Base-by-base conservation (phyloP, 2,797 vertebrate species). In the Alosa sapidissima region DNA sequence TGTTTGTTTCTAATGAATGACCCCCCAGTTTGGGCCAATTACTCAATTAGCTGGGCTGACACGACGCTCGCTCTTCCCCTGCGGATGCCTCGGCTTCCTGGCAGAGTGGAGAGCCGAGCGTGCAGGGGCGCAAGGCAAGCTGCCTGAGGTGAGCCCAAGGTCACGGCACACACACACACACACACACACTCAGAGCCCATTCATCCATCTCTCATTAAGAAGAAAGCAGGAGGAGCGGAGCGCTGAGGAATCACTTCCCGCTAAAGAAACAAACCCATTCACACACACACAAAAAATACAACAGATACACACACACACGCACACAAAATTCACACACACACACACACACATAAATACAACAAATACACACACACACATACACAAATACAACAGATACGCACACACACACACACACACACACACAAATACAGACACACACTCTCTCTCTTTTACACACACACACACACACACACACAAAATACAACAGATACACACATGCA, bases 31-130 rank as follows among this genome's bases (percentile, higher is more conserved):
- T 83, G 0, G 84, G 86, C 88, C 86, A 87, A 83, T 88, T 88
- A 88, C 88, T 88, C 88, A 85, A 88, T 88, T 87, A 88, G 84
- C 81, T 84, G 68, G 84, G 65, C 84, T 87, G 88, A 85, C 88
- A 88, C 81, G 87, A 48, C 85, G 72, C 83, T 83, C 45, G 68
- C 84, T 78, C 83, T 84, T 72, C 78, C 78, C 78, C 81, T 51
- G 82, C 52, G 33, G 82, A 84, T 16, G 86, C 33, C 84, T 84
- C 82, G 84, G 62, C 45, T 81, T 55, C 81, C 65, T 68, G 60
- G 52, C 48, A 85, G 48, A 54, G 33, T n/a, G 16, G 21, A 47
- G 48, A 36, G 65, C 65, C 14, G 65, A 11, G 11, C 33, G 3
- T 24, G 41, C 28, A 52, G 51, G 33, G 33, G 24, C 65, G 13